Base-by-base conservation (phyloP, 2,797 vertebrate genomes). In the Propithecus deckenii region DNA sequence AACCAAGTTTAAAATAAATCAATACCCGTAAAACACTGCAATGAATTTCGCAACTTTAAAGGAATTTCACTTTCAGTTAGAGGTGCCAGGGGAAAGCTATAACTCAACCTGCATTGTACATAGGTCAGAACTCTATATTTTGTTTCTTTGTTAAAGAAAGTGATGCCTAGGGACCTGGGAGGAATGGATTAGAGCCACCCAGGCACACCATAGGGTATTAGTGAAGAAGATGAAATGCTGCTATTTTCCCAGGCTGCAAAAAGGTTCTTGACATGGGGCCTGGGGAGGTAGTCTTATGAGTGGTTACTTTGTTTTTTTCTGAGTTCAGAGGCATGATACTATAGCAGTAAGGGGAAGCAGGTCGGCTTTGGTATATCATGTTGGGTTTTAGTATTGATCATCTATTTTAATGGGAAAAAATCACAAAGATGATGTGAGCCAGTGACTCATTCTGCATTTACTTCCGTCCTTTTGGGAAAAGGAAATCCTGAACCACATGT, bases 1-100 rank as follows among this genome's bases (percentile, higher is more conserved):
- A 98, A 91, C 98, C 96, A 85, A 89, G 97, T 98, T 98, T 98
- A 98, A 97, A 98, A 97, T 95, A 98, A 98, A 98, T 98, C 98
- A 97, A 94, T 98, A 95, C 96, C 96, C 88, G 4, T 97, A 97
- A 98, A 97, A 95, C 91, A 95, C 89, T 90, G 91, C 94, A 90
- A 65, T 98, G 96, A 94, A 96, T 97, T 97, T 97, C 93, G 91
- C 89, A 92, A 97, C 91, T 92, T 91, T 96, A 97, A 94, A 88
- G 89, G 96, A 97, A 97, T 98, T 97, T 96, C 84, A 55, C 94
- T 97, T 98, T 98, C 80, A 88, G 96, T 97, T 94, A 98, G 95
- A 96, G 97, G 95, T 96, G 78, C 91, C 97, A 76, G 48, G 97
- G 98, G 98, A 97, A 96, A 96, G 95, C 95, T 94, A 22, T 97